phyloP scores from a whole-genome alignment of 2,888 invertebrate species.

The Lithophane ornitopus region DNA sequence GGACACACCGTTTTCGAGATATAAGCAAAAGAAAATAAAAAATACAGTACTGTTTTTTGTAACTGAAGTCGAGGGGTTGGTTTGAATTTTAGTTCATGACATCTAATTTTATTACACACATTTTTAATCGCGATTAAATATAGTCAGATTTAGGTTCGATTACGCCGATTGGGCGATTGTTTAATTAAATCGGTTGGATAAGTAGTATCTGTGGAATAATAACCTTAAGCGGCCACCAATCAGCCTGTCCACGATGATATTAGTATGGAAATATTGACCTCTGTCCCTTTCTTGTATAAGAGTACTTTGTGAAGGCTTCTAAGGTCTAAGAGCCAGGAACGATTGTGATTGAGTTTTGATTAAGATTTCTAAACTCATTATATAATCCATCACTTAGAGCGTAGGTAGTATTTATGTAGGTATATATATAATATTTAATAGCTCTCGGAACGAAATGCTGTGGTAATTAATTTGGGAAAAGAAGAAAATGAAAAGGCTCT shows the following conservation, averaged over 20 bases:
- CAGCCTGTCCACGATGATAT: conserved; percentile 15
- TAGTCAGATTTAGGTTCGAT: too few relatives aligned
- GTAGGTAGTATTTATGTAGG: conserved; percentile 1
- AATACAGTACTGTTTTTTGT: too few relatives aligned
- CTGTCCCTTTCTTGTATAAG: conserved; percentile 43
- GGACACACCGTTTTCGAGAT: too few relatives aligned
- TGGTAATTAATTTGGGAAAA: conserved; percentile 38
- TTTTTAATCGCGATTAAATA: too few relatives aligned
- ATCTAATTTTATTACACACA: too few relatives aligned
- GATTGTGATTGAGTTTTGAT: conserved; percentile 31
- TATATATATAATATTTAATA: conserved; percentile 21
- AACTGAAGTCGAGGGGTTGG: too few relatives aligned
- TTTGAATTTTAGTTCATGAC: too few relatives aligned
- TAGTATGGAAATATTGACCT: conserved; percentile 51
- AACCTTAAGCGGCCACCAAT: conserved; percentile 12
- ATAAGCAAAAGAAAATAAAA: too few relatives aligned
- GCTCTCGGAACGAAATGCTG: conserved; percentile 25
- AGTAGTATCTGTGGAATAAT: conserved; percentile 5
- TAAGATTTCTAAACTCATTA: conserved; percentile 17
- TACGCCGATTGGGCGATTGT: conserved; percentile 1
- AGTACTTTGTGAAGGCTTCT: conserved; percentile 17
- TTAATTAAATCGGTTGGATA: conserved; percentile 6
- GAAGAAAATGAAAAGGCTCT: conserved; percentile 38
- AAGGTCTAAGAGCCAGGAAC: conserved; percentile 22
- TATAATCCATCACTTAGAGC: neutral